Conservation (phyloP, 64 coral and sea anemone species). For the Stichodactyla helianthus region DNA sequence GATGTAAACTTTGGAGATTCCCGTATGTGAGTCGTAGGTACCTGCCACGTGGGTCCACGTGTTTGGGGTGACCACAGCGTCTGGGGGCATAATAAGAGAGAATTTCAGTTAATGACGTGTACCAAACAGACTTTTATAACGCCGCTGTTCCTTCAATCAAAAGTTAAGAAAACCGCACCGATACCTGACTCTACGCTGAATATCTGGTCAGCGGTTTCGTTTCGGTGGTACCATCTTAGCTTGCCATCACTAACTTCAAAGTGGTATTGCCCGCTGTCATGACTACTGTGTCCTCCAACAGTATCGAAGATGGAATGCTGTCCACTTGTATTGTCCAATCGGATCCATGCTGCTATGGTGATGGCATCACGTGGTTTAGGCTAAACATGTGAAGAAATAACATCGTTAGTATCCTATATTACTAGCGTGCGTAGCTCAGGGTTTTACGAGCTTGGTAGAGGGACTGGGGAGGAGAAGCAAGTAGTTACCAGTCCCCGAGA, state of each 20-base stretch:
- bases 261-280: slow-evolving; percentile 77
- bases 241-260: slow-evolving; percentile 81
- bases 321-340: slow-evolving; percentile 71
- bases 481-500: background rate
- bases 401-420: background rate
- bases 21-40: slow-evolving; percentile 67
- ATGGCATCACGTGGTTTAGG: slow-evolving; percentile 67
- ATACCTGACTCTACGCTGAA: slow-evolving; percentile 87
- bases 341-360: slow-evolving; percentile 84
- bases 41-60: slow-evolving; percentile 76
- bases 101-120: background rate
- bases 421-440: background rate
- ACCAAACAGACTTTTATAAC: background rate
- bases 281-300: slow-evolving; percentile 44
- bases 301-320: slow-evolving; percentile 79
- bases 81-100: slow-evolving; percentile 15
- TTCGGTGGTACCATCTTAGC: slow-evolving; percentile 90
- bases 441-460: too few species aligned
- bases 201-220: slow-evolving; percentile 51
- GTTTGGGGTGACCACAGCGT: slow-evolving; percentile 69
- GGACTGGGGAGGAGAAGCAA: background rate
- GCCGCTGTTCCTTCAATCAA: background rate
- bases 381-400: slow-evolving; percentile 11
- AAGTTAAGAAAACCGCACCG: too few species aligned
- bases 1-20: slow-evolving; percentile 69